Base-by-base conservation (phyloP, 1,140 invertebrate species). In the Drosophila sechellia region DNA sequence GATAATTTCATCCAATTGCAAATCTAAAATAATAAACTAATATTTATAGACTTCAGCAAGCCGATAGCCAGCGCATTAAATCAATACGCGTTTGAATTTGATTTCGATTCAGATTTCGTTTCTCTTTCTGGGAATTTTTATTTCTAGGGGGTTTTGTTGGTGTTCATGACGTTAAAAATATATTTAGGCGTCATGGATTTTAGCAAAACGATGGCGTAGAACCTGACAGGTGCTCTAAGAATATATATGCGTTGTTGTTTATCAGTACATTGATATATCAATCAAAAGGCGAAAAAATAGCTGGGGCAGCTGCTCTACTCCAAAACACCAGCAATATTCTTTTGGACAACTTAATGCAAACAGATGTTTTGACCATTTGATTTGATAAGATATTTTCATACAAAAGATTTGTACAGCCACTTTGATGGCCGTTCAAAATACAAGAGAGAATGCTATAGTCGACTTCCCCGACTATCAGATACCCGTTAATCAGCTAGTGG, bases 161-260 rank as follows among this genome's bases (percentile, higher is more conserved):
- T 12, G 27, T 17, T 35, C 1, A 55, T 59, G 58, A 60, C 58
- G 58, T 55, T 20, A 1, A 31, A 39, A 17, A 4, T 15, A 8
- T 35, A 27, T n/a, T n/a, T 15, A 8, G n/a, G 56, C 58, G 58
- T 60, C 58, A 60, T 49, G 22, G 31, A 20, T 31, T 3, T n/a
- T 5, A 13, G 8, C n/a, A 6, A 52, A 72, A 61, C 55, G 77
- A 77, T 84, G 61, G 80, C 80, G 80, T 84, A 79, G 55, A 22
- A 52, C 10, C 39, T 57, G 43, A 37, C 39, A 60, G 34, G 27
- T 35, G 22, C 31, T 31, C 27, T 27, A 46, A 53, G 35, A 42
- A 25, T 37, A 50, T 49, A 27, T 42, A 42, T 37, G 13, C 15
- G 6, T 48, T 13, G 35, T 31, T 8, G 35, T 11, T 25, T 69